These are phyloP conservation scores for Watsonalla cultraria DNA, from an alignment of 2,888 invertebrate genomes.

Conservation along the genomic window DNA sequence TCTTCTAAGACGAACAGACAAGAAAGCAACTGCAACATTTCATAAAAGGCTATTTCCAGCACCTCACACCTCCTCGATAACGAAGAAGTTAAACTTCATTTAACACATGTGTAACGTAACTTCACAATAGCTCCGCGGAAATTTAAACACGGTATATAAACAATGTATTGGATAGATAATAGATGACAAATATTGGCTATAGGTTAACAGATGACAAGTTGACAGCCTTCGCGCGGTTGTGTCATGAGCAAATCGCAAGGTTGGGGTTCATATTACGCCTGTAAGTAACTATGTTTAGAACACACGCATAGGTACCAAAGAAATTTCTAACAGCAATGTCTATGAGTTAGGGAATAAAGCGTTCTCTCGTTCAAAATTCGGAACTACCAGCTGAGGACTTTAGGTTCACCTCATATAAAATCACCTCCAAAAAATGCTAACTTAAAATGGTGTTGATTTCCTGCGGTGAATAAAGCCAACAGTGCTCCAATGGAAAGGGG, in stretches of 20 bases:
- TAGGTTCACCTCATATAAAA: no score
- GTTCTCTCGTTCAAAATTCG: no score
- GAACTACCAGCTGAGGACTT: no score
- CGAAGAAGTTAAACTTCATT: neutral
- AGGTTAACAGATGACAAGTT: conserved; percentile 4
- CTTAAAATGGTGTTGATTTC: no score
- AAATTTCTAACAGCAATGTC: no score
- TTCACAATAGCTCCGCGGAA: neutral
- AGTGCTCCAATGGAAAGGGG: no score
- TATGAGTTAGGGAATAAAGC: no score
- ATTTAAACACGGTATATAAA: conserved; percentile 1
- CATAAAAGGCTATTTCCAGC: neutral
- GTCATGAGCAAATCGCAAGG: conserved; percentile 3
- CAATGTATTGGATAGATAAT: conserved; percentile 7
- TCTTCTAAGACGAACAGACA: no score
- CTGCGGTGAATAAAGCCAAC: no score
- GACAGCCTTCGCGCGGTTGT: conserved; percentile 17
- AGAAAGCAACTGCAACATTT: no score
- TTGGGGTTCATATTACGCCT: conserved; percentile 1
- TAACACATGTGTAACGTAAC: neutral
- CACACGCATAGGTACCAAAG: neutral
- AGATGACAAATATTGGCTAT: conserved; percentile 10
- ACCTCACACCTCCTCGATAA: neutral
- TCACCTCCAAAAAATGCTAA: no score
- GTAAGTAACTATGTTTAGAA: neutral